These are phyloP conservation scores for Pongo pygmaeus DNA, from an alignment of 2,113 vertebrate genomes.

Conservation along the genomic window DNA sequence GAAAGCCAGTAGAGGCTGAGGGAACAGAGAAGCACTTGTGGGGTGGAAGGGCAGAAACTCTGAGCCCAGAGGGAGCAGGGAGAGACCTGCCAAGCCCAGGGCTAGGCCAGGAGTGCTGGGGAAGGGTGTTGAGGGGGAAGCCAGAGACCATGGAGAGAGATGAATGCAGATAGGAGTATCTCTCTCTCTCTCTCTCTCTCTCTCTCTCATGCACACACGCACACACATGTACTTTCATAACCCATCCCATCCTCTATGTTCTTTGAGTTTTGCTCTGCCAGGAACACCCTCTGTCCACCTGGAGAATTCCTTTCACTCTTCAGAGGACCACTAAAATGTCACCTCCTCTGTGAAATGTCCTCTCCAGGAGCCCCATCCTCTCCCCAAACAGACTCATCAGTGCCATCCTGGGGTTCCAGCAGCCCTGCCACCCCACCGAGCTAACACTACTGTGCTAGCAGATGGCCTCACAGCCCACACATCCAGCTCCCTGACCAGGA, in stretches of 20 bases:
- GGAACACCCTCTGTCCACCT: neutral
- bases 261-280: neutral
- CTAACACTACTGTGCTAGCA: neutral
- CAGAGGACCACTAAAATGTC: neutral
- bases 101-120: neutral
- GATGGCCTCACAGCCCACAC: neutral
- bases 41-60: neutral
- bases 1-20: neutral
- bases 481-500: neutral
- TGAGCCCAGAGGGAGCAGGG: neutral
- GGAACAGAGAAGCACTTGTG: neutral
- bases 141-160: neutral
- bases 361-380: neutral
- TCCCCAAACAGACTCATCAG: neutral
- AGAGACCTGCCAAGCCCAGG: neutral
- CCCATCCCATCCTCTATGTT: neutral
- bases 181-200: neutral
- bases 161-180: neutral
- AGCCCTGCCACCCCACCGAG: rapidly evolving
- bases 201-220: neutral
- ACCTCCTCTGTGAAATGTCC: neutral
- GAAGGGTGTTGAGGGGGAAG: neutral
- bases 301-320: neutral
- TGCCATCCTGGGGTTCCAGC: neutral
- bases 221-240: neutral